Evolutionary conservation across 2,113 vertebrate species (phyloP).

Genomic region (Thalassoma bifasciatum): DNA sequence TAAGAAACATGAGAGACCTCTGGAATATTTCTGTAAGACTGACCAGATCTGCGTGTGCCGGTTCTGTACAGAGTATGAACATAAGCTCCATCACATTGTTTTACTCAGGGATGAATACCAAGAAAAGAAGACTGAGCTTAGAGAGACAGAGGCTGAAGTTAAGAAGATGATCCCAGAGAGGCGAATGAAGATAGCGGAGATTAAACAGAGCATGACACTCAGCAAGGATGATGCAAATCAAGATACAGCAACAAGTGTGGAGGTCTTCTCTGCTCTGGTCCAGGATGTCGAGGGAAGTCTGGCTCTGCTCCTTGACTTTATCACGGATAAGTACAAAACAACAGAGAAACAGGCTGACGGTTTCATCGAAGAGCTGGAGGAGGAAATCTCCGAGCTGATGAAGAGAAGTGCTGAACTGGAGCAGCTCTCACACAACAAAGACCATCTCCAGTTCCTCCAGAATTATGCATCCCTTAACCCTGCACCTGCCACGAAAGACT

Average conservation of each 20-base stretch:
- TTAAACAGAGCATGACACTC: neutral
- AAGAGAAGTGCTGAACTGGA: conserved; percentile 10
- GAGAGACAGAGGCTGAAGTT: neutral
- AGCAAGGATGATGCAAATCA: neutral
- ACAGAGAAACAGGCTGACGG: conserved; percentile 16
- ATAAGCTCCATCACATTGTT: neutral
- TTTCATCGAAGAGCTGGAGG: conserved; percentile 21
- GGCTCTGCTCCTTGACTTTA: neutral
- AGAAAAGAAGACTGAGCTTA: neutral
- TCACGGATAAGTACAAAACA: neutral
- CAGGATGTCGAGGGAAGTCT: neutral
- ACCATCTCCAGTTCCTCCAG: conserved; percentile 14
- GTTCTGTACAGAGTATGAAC: neutral
- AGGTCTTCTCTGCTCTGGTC: conserved; percentile 2
- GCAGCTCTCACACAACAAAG: neutral
- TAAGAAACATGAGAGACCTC: neutral
- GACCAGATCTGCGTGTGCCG: neutral
- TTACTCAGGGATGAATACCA: neutral
- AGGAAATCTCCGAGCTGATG: conserved; percentile 6
- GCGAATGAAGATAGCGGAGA: neutral
- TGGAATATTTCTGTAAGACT: conserved; percentile 2
- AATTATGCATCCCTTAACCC: neutral
- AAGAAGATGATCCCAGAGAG: conserved; percentile 9
- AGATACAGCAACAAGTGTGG: neutral
- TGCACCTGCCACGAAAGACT: conserved; percentile 11